These are phyloP conservation scores for Hirundo rustica DNA, from an alignment of 2,797 vertebrate genomes.

Conservation along the genomic window DNA sequence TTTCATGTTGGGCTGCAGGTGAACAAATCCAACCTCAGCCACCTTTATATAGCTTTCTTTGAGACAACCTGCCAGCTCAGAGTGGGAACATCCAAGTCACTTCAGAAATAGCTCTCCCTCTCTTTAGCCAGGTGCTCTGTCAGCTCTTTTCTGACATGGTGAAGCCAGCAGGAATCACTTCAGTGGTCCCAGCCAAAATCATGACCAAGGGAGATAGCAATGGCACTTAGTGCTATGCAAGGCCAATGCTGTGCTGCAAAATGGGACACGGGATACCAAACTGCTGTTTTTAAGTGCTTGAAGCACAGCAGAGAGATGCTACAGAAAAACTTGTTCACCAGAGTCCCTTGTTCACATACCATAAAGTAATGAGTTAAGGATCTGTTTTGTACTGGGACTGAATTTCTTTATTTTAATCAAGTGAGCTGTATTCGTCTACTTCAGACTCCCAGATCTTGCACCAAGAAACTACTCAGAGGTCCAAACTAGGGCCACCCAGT, in stretches of 20 bases:
- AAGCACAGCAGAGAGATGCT: background rate
- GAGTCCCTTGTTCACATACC: background rate
- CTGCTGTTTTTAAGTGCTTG: background rate
- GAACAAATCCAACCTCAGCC: background rate
- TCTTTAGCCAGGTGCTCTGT: background rate
- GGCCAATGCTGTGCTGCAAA: background rate
- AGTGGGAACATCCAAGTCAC: background rate
- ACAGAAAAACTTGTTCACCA: background rate
- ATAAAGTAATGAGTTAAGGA: background rate
- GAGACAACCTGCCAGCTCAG: background rate
- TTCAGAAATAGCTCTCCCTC: slow-evolving; percentile 20
- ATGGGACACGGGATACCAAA: background rate
- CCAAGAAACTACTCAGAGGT: background rate
- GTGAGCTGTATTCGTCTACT: background rate
- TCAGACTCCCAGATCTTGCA: background rate
- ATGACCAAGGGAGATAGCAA: background rate
- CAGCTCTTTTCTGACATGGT: background rate
- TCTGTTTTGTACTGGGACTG: background rate
- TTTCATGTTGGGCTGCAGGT: background rate
- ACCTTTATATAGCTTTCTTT: background rate
- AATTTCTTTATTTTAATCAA: background rate
- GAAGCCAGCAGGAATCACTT: slow-evolving; percentile 19
- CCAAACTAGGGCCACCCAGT: background rate
- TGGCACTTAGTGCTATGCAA: background rate
- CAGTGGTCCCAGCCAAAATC: background rate